Base-by-base conservation (phyloP, 2,888 invertebrate species). In the Andrena minutula region DNA sequence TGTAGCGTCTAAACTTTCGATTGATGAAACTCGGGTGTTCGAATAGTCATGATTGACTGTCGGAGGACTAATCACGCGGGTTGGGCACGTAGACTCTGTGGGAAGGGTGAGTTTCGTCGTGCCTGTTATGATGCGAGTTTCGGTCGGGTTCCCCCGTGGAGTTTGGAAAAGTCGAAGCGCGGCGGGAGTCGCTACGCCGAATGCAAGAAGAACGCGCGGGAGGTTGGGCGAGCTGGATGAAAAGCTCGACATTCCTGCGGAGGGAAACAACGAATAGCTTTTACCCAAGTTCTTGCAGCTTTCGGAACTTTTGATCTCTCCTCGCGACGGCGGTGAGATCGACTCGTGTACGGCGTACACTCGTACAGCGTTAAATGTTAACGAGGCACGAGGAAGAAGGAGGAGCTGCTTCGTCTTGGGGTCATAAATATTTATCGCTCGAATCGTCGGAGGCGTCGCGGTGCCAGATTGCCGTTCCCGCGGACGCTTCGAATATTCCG, bases 341-440 rank as follows among this genome's bases (percentile, higher is more conserved):
- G 35, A 53, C 32, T 41, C 26, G 28, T 16, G 10, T 41, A 41
- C 41, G 5, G 16, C 16, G 41, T 41, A 30, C 28, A 8, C 20
- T 26, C 12, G 61, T 66, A 60, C 10, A 47, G 56, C 30, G 41
- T 70, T 75, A 53, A 75, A 60, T 63, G 68, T 69, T 68, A 75
- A 69, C 60, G 49, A 58, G 65, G 23, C 47, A 32, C 47, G 66
- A 10, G 32, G 7, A 28, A 23, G 10, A n/a, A 20, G 56, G 58
- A 47, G 47, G 61, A 56, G 61, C 35, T 75, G 6, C 56, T 56
- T n/a, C 58, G 58, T 28, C 53, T 61, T 32, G n/a, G 30, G 75
- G 23, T 23, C 28, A 70, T 76, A 72, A 72, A 65, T 77, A 65
- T 77, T 60, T 60, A 60, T 72, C 58, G 35, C 35, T 51, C 51